Percentiles rank a stretch among this genome's conserved stretches.
These are phyloP conservation scores for Willisornis vidua DNA, from an alignment of 2,113 vertebrate genomes.

Conservation along the genomic window DNA sequence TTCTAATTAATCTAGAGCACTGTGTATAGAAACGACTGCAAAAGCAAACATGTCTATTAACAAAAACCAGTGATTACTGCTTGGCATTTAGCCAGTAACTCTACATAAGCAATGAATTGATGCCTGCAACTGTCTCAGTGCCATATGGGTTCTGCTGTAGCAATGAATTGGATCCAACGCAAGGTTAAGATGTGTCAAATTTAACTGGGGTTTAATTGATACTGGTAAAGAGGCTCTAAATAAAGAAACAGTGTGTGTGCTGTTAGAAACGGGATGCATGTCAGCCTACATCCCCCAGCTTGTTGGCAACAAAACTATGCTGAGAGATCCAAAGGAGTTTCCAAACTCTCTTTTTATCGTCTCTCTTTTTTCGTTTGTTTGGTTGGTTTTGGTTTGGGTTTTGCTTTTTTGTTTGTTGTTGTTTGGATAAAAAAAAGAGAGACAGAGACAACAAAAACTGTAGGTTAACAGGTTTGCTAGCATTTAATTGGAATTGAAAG, in stretches of 20 bases:
- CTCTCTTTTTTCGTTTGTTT: background rate
- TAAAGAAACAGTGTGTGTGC: constrained; percentile 80
- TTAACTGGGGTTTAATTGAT: constrained; percentile 93
- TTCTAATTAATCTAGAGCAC: constrained; percentile 84
- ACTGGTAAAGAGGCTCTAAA: constrained; percentile 85
- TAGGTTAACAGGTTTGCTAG: constrained; percentile 40
- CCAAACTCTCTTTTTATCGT: constrained; percentile 44
- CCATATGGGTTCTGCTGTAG: constrained; percentile 89
- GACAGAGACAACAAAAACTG: background rate
- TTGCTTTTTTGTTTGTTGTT: too few relatives aligned
- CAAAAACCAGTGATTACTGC: constrained; percentile 82
- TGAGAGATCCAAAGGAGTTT: constrained; percentile 72
- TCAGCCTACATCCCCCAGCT: constrained; percentile 67
- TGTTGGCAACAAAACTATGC: constrained; percentile 65
- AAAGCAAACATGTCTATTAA: constrained; percentile 92
- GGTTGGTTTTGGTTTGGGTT: background rate
- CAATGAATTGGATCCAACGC: constrained; percentile 83
- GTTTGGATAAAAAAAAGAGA: background rate
- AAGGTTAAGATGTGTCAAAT: constrained; percentile 91
- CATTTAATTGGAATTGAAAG: constrained; percentile 10
- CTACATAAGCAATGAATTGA: constrained; percentile 83
- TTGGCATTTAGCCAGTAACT: constrained; percentile 82
- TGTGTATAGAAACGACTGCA: constrained; percentile 82
- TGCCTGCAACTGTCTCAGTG: constrained; percentile 83
- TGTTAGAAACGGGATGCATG: constrained; percentile 71